A percentile compares a stretch with the other conserved stretches of the same genome.
Evolutionary conservation across 1,140 invertebrate genomes (phyloP).

Genomic region (Tenebrio molitor): DNA sequence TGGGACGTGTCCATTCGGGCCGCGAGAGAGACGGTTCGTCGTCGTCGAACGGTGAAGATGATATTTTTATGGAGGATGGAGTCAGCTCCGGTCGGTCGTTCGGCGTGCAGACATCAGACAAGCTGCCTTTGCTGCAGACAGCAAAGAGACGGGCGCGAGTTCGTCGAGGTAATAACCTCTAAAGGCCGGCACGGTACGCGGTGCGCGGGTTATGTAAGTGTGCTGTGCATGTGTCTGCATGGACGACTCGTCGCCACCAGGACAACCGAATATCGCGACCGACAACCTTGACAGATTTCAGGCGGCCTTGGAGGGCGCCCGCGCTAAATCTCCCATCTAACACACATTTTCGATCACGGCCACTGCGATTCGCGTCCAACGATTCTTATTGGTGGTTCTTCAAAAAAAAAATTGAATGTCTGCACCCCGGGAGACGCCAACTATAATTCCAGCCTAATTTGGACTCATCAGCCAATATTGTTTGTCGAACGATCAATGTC

Average conservation of each 20-base stretch:
- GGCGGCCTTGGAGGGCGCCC: constrained; percentile 8
- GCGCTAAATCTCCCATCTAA: background rate
- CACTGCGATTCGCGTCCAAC: background rate
- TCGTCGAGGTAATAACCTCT: constrained; percentile 53
- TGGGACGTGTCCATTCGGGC: too few species aligned
- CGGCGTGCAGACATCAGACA: too few species aligned
- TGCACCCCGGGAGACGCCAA: background rate
- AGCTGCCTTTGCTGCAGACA: constrained; percentile 34
- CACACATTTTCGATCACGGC: background rate
- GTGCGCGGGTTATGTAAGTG: constrained; percentile 47
- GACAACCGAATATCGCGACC: constrained; percentile 3
- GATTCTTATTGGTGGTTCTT: background rate
- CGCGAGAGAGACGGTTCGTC: too few species aligned
- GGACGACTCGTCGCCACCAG: constrained; percentile 15
- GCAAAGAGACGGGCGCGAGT: constrained; percentile 48
- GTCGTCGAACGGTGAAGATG: too few species aligned
- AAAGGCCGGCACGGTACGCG: constrained; percentile 48
- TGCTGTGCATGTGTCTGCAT: constrained; percentile 34
- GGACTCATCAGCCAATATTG: constrained; percentile 4
- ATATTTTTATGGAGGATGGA: too few species aligned
- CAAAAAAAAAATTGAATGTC: too few species aligned
- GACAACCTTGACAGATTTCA: constrained; percentile 23
- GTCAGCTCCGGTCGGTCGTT: too few species aligned
- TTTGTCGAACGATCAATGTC: background rate
- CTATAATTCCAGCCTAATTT: background rate